These are phyloP conservation scores for Pseudococcus longispinus DNA, from an alignment of 2,888 invertebrate genomes.

Conservation along the genomic window DNA sequence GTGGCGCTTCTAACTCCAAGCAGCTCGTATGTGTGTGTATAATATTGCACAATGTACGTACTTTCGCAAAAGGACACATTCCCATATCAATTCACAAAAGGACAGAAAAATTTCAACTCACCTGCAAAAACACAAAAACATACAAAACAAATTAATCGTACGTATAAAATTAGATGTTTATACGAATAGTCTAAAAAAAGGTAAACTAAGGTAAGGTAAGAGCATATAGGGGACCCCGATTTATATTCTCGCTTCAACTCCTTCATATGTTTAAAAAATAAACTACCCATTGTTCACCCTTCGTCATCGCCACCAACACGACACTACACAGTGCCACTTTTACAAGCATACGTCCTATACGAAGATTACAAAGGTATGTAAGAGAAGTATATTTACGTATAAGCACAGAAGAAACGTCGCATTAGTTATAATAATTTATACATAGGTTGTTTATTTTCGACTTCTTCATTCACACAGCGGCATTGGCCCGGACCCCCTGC, in stretches of 20 bases:
- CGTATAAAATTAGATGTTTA: not conserved
- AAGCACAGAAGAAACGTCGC: not conserved
- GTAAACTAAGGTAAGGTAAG: not conserved
- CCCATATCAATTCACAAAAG: not conserved
- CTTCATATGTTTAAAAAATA: not conserved
- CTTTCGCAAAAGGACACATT: not conserved
- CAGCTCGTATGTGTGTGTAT: not conserved
- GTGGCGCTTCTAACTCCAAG: not conserved
- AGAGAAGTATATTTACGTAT: not conserved
- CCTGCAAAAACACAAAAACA: not conserved
- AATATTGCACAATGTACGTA: not conserved
- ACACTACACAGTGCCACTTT: not conserved
- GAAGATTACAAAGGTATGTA: not conserved
- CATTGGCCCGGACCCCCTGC: conserved; percentile 8
- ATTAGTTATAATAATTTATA: conserved; percentile 44
- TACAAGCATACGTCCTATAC: not conserved
- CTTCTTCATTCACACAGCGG: conserved; percentile 32
- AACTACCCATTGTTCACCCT: conserved; percentile 20
- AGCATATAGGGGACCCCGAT: not conserved
- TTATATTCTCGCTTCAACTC: not conserved
- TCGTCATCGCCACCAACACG: not conserved
- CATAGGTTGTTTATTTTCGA: conserved; percentile 42
- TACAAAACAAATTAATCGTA: not conserved
- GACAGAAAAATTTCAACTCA: not conserved
- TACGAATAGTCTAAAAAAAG: not conserved